phyloP scores from a whole-genome alignment of 2,797 vertebrate genomes.

The Uromys caudimaculatus region DNA sequence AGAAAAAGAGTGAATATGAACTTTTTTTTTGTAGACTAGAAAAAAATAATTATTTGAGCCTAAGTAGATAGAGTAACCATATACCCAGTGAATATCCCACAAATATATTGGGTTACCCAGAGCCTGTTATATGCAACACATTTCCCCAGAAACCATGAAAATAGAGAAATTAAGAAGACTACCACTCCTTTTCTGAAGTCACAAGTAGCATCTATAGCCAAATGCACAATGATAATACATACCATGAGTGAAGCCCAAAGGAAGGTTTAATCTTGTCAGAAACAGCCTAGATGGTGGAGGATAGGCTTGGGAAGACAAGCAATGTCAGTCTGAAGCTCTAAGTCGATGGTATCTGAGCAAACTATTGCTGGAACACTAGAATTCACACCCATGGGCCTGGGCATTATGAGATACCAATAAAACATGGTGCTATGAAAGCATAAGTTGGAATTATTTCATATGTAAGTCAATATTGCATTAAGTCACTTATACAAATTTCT shows the following conservation, averaged over 20 bases:
- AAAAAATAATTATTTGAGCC: not conserved
- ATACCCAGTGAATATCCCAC: not conserved
- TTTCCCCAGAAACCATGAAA: not conserved
- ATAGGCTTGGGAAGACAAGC: not conserved
- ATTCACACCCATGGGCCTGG: not conserved
- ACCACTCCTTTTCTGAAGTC: not conserved
- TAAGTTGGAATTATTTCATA: not conserved
- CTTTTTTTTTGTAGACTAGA: conserved; percentile 23
- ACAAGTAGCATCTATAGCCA: not conserved
- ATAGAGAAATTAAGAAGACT: conserved; percentile 2
- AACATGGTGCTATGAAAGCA: not conserved
- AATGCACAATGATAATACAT: not conserved
- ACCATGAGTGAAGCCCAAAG: not conserved
- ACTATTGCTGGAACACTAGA: not conserved
- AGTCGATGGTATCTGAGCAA: not conserved
- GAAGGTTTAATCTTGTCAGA: not conserved
- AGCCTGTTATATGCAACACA: not conserved
- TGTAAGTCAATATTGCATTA: not conserved
- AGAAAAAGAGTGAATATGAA: conserved; percentile 21
- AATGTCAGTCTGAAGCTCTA: not conserved
- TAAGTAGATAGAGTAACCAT: not conserved
- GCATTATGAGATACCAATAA: not conserved
- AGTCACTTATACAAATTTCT: not conserved
- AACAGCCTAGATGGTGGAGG: not conserved
- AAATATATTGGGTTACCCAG: not conserved